A percentile compares a stretch with the other conserved stretches of the same genome.
Evolutionary conservation across 1,140 invertebrate species (phyloP).

Genomic region (Neuroterus valhalla): DNA sequence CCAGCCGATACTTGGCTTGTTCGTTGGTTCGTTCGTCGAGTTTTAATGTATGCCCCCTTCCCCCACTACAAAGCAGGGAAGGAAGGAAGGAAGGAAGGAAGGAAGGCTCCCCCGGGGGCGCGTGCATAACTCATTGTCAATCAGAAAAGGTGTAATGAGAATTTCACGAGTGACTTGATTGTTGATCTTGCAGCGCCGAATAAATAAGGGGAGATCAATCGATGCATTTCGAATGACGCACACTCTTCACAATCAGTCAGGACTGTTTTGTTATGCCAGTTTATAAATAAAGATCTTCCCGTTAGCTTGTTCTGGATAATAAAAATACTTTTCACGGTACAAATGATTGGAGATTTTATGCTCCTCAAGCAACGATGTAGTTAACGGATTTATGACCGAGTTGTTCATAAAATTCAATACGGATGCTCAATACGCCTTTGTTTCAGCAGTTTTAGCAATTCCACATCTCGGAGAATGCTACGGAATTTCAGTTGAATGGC

Average conservation of each 20-base stretch:
- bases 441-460: neutral
- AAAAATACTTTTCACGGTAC: slow-evolving; percentile 31
- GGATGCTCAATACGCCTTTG: neutral
- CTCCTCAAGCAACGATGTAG: slow-evolving; percentile 1
- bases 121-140: slow-evolving; percentile 27
- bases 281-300: slow-evolving; percentile 26
- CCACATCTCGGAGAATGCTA: neutral
- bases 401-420: slow-evolving; percentile 17
- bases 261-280: slow-evolving; percentile 18
- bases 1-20: slow-evolving; percentile 10
- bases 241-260: slow-evolving; percentile 24
- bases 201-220: slow-evolving; percentile 24
- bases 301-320: slow-evolving; percentile 16
- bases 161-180: slow-evolving; percentile 28
- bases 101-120: neutral
- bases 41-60: slow-evolving; percentile 6
- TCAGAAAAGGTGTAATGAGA: slow-evolving; percentile 31
- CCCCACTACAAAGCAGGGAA: neutral
- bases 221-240: slow-evolving; percentile 11
- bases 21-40: neutral
- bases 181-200: slow-evolving; percentile 13
- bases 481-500: too few species aligned
- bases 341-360: slow-evolving; percentile 24
- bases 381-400: slow-evolving; percentile 16
- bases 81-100: too few species aligned